Base-by-base conservation (phyloP, 2,888 invertebrate genomes). In the Thera obeliscata region DNA sequence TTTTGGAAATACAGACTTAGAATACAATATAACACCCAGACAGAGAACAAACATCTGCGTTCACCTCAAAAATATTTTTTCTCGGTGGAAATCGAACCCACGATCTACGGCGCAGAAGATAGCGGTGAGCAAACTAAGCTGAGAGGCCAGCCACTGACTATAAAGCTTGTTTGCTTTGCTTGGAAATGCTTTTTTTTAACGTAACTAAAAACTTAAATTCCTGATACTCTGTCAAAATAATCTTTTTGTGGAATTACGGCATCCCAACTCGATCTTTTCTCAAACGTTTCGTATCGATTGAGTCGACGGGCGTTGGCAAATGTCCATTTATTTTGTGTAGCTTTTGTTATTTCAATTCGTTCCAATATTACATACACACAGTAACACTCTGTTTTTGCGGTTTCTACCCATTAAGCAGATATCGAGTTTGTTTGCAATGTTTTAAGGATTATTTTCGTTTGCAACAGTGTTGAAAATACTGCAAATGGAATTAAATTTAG, bases 321-420 rank as follows among this genome's bases (percentile, higher is more conserved):
- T 82, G 83, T 85, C 87, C 87, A 87, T 84, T 82, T n/a, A n/a
- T n/a, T n/a, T n/a, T 79, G 78, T 75, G 70, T 76, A 76, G 76
- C 82, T 83, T 87, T 86, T 85, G 83, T 85, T 84, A 84, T 82
- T 81, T 78, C 78, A 79, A 82, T 81, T 80, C 76, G 74, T 79
- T 80, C 77, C 76, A 77, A 79, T 78, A 78, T 76, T 74, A 81
- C 75, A 74, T 76, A 73, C 64, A 59, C 58, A 56, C 41, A 52
- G 36, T 60, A 56, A 61, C 64, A 58, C 64, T 54, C 36, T 66
- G 66, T 68, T 67, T 67, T 63, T 57, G 64, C 52, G 55, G 58
- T 58, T 63, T 65, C 50, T n/a, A n/a, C n/a, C 6, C 9, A 43
- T 54, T 52, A 67, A 59, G 60, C 60, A 67, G 9, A 64, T 65